These are phyloP conservation scores for Listrodromus nycthemerus DNA, from an alignment of 2,888 invertebrate species.

Conservation along the genomic window DNA sequence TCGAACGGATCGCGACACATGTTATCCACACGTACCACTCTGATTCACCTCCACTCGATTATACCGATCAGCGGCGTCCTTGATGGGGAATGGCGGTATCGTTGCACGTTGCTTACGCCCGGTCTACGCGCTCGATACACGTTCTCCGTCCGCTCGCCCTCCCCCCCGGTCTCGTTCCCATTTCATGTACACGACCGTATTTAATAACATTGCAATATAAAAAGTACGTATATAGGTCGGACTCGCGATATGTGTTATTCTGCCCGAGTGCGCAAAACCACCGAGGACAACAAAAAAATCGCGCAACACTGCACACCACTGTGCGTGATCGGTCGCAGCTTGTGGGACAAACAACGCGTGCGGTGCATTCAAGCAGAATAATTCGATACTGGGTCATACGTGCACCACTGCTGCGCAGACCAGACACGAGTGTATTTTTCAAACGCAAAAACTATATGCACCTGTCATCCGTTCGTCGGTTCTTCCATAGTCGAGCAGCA, in stretches of 20 bases:
- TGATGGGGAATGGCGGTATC: conserved; percentile 12
- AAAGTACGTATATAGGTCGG: background rate
- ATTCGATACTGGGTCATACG: conserved; percentile 29
- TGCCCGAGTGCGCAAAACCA: background rate
- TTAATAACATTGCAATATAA: background rate
- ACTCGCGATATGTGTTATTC: conserved; percentile 1
- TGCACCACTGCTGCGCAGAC: conserved; percentile 9
- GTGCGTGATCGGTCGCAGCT: background rate
- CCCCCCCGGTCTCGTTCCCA: background rate
- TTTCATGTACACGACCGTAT: conserved; percentile 12
- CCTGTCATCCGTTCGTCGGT: conserved; percentile 57
- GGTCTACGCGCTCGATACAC: conserved; percentile 12
- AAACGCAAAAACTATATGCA: conserved; percentile 45
- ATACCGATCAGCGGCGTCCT: conserved; percentile 30
- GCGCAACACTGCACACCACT: background rate
- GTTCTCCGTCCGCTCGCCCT: conserved; percentile 20
- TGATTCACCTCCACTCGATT: conserved; percentile 34
- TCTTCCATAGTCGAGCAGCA: conserved; percentile 34
- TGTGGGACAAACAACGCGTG: conserved; percentile 33
- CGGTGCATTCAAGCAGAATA: conserved; percentile 40
- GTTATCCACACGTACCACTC: conserved; percentile 23
- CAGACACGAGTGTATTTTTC: conserved; percentile 43
- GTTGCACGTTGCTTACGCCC: background rate
- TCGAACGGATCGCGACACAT: conserved; percentile 36
- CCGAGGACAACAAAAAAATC: background rate